phyloP scores from a whole-genome alignment of 2,888 invertebrate genomes.

The Thecocarcelia acutangulata region DNA sequence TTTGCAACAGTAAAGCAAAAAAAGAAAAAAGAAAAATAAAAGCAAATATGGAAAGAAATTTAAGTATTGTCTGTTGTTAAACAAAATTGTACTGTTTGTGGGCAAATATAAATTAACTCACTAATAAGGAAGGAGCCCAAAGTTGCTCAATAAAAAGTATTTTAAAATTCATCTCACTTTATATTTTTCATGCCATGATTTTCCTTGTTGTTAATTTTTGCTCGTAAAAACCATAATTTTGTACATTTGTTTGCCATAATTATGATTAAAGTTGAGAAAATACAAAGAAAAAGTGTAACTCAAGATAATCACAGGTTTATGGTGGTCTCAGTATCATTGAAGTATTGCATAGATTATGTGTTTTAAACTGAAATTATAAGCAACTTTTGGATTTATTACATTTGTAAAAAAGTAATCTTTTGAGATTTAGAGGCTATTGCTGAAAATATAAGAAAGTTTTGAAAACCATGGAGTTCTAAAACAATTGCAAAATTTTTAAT shows the following conservation, averaged over 20 bases:
- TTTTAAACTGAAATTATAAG: conserved; percentile 28
- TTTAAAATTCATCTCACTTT: conserved; percentile 49
- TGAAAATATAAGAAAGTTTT: too few relatives aligned
- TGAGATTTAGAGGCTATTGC: too few relatives aligned
- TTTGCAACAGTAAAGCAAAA: background rate
- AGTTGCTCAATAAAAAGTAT: conserved; percentile 47
- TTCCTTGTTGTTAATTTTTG: background rate
- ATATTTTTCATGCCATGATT: background rate
- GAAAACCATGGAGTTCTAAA: too few relatives aligned
- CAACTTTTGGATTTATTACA: background rate
- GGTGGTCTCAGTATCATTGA: conserved; percentile 4
- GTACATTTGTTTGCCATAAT: conserved; percentile 57
- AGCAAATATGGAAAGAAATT: conserved; percentile 4
- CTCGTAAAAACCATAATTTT: conserved; percentile 58
- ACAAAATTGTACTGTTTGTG: background rate
- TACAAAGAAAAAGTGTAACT: background rate
- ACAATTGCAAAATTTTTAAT: too few relatives aligned
- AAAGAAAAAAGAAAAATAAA: conserved; percentile 11
- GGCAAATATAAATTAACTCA: conserved; percentile 43
- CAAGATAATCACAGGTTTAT: conserved; percentile 56
- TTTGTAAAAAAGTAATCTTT: too few relatives aligned
- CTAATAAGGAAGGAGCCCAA: conserved; percentile 18
- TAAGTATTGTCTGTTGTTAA: conserved; percentile 14
- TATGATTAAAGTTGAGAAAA: conserved; percentile 46
- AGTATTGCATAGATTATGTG: conserved; percentile 11